Evolutionary conservation across 2,888 invertebrate genomes (phyloP), one percentile per base, ranked within the genome.

Genomic region (Ecliptopera silaceata): DNA sequence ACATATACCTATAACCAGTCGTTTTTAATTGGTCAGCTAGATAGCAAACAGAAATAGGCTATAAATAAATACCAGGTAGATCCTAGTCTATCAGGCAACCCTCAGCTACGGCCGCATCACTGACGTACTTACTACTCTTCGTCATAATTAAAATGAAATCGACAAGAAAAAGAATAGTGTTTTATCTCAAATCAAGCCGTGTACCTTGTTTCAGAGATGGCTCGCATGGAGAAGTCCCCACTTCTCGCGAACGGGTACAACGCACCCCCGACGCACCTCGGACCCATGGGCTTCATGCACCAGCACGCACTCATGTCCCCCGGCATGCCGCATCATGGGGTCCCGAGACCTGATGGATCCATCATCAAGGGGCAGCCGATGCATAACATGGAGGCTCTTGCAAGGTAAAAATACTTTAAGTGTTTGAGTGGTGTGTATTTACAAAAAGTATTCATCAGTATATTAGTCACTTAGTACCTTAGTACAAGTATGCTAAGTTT

Each of bases 271-370:
- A 96, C 96, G 60, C 95, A 97, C 85, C 94, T 97, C 71, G 96
- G 96, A 80, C 97, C 97, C 77, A 97, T 98, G 96, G 97, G 97
- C 79, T 97, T 97, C 92, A 97, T 97, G 97, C 97, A 97, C 84
- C 94, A 97, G 84, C 96, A 96, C 82, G 97, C 97, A 57, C 94
- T 97, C 67, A 94, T 97, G 92, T 97, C 97, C 53, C 97, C 97
- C 11, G 97, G 97, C 48, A 96, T 96, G 94, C 96, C 97, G 10
- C 97, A 97, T 79, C 96, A 95, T 47, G 90, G 90, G 5, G 93
- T 97, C 66, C 95, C 96, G 32, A 92, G 97, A 68, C 96, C 96
- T 53, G 97, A 96, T 71, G 96, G 96, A 64, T 95, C 95, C 71
- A 94, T 95, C 81, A 95, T 97, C 86, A 97, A 97, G 86, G 95